Percentiles rank a stretch among this genome's conserved stretches.
Conservation (phyloP, 2,888 invertebrate species). For the Phasia obesa region DNA sequence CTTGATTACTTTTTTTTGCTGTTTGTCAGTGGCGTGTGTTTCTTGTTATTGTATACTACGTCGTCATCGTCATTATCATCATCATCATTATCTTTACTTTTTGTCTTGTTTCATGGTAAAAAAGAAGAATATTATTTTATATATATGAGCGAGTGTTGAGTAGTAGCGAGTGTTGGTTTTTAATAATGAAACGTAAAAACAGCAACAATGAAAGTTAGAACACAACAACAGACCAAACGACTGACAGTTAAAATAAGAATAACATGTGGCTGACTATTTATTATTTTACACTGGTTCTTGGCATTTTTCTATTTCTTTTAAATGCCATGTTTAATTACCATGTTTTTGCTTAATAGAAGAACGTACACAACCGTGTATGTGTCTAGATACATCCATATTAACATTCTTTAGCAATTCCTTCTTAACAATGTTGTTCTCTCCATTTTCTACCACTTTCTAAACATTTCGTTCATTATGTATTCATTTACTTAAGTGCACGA, state of each 20-base stretch:
- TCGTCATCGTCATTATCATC: conserved; percentile 1
- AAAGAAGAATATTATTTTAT: background rate
- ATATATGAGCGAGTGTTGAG: background rate
- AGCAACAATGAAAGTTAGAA: conserved; percentile 1
- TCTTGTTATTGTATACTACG: conserved; percentile 6
- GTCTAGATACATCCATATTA: background rate
- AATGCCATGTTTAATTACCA: background rate
- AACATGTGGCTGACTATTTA: conserved; percentile 21
- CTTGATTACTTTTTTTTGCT: conserved; percentile 40
- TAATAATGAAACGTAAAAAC: conserved; percentile 19
- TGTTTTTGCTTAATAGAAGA: background rate
- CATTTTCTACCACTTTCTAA: background rate
- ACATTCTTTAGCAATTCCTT: background rate
- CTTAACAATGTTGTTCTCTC: background rate
- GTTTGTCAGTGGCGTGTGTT: conserved; percentile 1
- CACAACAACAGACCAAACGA: conserved; percentile 13
- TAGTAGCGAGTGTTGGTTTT: background rate
- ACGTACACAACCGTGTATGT: no score
- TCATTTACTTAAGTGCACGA: background rate
- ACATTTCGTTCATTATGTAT: background rate
- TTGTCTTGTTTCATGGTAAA: background rate
- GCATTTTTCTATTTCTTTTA: background rate
- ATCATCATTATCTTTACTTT: conserved; percentile 17
- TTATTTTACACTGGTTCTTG: background rate
- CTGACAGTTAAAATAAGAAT: conserved; percentile 24